Conservation (phyloP, 2,888 invertebrate species). For the Rhagophthalmus giganteus region DNA sequence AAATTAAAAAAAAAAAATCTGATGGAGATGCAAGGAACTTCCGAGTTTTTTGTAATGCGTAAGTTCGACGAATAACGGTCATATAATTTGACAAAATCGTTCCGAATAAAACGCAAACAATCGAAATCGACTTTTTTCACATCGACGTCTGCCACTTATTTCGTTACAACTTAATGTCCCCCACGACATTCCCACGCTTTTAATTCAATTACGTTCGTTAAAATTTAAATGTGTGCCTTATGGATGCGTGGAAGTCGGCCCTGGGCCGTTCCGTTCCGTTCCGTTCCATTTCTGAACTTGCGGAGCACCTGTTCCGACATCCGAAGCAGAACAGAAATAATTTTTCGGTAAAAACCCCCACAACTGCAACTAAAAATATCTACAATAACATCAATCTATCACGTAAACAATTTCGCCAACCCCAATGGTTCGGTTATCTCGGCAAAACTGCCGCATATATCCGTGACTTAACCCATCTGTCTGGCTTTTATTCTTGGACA, state of each 20-base stretch:
- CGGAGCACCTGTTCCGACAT: constrained; percentile 23
- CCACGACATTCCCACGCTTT: constrained; percentile 35
- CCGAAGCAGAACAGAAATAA: constrained; percentile 19
- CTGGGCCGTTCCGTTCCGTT: constrained; percentile 10
- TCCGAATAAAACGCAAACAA: too few relatives aligned
- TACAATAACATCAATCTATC: constrained; percentile 26
- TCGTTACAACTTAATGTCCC: constrained; percentile 23
- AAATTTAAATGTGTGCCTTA: constrained; percentile 33
- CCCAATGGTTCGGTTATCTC: constrained; percentile 18
- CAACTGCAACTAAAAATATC: neutral
- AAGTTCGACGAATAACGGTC: too few relatives aligned
- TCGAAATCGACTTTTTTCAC: too few relatives aligned
- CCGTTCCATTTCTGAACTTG: constrained; percentile 16
- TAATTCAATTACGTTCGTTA: constrained; percentile 39
- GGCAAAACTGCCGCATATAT: constrained; percentile 20
- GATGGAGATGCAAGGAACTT: too few relatives aligned
- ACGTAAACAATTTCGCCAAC: constrained; percentile 13
- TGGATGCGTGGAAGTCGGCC: constrained; percentile 22
- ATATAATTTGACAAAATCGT: too few relatives aligned
- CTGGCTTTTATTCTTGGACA: constrained; percentile 21
- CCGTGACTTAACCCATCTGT: constrained; percentile 33
- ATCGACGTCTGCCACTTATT: too few relatives aligned
- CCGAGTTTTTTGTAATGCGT: too few relatives aligned
- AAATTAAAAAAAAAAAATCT: too few relatives aligned
- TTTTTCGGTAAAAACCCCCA: constrained; percentile 7